Base-by-base conservation (phyloP, 1,140 invertebrate species). In the Diorhabda carinulata region DNA sequence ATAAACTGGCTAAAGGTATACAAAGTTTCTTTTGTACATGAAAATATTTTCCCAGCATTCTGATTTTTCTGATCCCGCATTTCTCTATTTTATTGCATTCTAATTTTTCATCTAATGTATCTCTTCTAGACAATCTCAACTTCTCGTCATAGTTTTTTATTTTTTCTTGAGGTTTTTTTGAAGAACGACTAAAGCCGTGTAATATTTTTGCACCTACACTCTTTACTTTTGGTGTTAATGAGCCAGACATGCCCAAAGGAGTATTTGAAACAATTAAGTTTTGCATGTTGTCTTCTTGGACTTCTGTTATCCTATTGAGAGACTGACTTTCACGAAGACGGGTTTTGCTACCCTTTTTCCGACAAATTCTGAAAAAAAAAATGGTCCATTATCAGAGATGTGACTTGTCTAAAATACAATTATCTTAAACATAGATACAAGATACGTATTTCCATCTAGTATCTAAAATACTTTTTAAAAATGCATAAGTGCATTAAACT, bases 301-400 rank as follows among this genome's bases (percentile, higher is more conserved):
- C 89, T 80, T 92, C 91, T 7, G 91, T 92, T 57, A 94, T 93
- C 43, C 91, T 85, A 78, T 94, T 92, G 41, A 94, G 79, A 5
- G 91, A 92, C 74, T 92, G 91, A 75, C 90, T 92, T 81, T 93
- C 91, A 5, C 91, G 82, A 25, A 93, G 81, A 3, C 91, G 83
- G 4, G 65, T 66, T 75, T 92, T 89, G 1, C 86, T 85, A 7
- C 83, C 81, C 71, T 87, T 81, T 70, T 89, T 83, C 64, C 87
- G 78, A 43, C 85, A 2, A 84, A 81, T 65, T 87, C 84, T 52
- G n/a, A 52, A 52, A 52, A 6, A 52, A n/a, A 52, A 52, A 25
- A 25, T 25, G 25, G 25, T 25, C 25, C 25, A 1, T 25, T 25
- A 25, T 25, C 25, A 25, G 25, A 25, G 0, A 25, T 25, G 25